Conservation (phyloP, 2,797 vertebrate genomes). For the Falco rusticolus region DNA sequence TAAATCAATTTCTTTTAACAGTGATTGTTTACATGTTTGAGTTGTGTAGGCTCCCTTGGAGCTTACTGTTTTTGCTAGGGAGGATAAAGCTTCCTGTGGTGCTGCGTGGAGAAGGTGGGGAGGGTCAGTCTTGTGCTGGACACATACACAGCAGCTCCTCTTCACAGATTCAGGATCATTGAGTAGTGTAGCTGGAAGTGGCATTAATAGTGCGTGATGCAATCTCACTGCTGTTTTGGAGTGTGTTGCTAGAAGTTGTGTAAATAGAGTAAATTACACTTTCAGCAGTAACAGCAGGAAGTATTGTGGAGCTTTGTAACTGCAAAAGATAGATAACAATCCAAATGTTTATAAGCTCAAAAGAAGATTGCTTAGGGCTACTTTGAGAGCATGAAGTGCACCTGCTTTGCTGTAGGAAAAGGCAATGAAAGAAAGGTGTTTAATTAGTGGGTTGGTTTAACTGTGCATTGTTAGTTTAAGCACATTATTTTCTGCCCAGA, state of each 20-base stretch:
- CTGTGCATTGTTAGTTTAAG: neutral
- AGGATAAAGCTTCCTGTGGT: neutral
- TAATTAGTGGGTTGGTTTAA: conserved; percentile 41
- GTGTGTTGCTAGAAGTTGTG: conserved; percentile 18
- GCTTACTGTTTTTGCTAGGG: neutral
- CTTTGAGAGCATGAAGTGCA: neutral
- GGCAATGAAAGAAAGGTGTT: neutral
- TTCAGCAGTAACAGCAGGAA: conserved; percentile 19
- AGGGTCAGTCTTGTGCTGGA: neutral
- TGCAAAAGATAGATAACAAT: conserved; percentile 12
- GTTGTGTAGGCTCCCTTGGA: neutral
- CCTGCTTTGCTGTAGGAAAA: neutral
- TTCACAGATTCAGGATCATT: neutral
- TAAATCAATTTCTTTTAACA: conserved; percentile 28
- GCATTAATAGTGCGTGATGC: neutral
- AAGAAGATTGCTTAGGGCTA: conserved; percentile 2
- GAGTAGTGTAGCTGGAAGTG: conserved; percentile 35
- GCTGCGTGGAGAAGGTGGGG: neutral
- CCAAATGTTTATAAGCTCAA: neutral
- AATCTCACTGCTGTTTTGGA: conserved; percentile 30
- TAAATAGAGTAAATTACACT: conserved; percentile 54
- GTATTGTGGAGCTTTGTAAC: neutral
- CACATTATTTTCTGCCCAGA: neutral
- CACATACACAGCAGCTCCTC: neutral
- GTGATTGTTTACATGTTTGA: neutral